These are phyloP conservation scores for Scalopus aquaticus DNA, from an alignment of 2,113 vertebrate genomes.

Conservation along the genomic window DNA sequence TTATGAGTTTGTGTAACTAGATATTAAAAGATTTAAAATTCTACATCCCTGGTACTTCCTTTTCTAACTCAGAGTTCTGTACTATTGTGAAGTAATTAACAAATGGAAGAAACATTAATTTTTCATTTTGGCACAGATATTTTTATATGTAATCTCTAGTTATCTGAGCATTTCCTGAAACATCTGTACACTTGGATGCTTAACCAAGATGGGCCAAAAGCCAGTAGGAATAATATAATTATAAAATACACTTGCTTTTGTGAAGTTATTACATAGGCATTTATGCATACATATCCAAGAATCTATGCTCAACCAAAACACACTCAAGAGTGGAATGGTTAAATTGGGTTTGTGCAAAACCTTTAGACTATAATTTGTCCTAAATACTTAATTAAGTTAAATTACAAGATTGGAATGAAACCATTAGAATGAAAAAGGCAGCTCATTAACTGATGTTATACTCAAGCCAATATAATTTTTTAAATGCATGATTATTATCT, in stretches of 20 bases:
- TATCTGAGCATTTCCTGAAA: slow-evolving; percentile 49
- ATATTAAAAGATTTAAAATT: slow-evolving; percentile 37
- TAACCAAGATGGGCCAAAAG: slow-evolving; percentile 17
- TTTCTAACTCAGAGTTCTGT: slow-evolving; percentile 1
- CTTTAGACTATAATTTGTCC: slow-evolving; percentile 65
- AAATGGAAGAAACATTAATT: slow-evolving; percentile 29
- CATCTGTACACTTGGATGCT: slow-evolving; percentile 52
- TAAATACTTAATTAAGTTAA: slow-evolving; percentile 69
- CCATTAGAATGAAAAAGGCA: slow-evolving; percentile 51
- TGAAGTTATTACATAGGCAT: slow-evolving; percentile 4
- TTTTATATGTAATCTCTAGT: slow-evolving; percentile 38
- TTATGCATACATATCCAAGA: slow-evolving; percentile 18
- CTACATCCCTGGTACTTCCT: background rate
- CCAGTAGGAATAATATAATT: slow-evolving; percentile 36
- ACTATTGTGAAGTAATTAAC: background rate
- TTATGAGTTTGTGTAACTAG: background rate
- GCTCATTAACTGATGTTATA: slow-evolving; percentile 60
- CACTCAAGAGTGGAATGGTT: slow-evolving; percentile 33
- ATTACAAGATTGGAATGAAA: slow-evolving; percentile 60
- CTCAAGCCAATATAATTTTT: slow-evolving; percentile 59
- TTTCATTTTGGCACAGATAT: slow-evolving; percentile 38
- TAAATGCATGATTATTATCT: slow-evolving; percentile 63
- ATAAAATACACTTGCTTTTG: background rate
- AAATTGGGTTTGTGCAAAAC: slow-evolving; percentile 57
- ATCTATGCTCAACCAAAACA: slow-evolving; percentile 15